A percentile compares a stretch with the other conserved stretches of the same genome.
phyloP scores from a whole-genome alignment of 35 echinoderm and acorn worm genomes.

The Ophioderma brevispina region DNA sequence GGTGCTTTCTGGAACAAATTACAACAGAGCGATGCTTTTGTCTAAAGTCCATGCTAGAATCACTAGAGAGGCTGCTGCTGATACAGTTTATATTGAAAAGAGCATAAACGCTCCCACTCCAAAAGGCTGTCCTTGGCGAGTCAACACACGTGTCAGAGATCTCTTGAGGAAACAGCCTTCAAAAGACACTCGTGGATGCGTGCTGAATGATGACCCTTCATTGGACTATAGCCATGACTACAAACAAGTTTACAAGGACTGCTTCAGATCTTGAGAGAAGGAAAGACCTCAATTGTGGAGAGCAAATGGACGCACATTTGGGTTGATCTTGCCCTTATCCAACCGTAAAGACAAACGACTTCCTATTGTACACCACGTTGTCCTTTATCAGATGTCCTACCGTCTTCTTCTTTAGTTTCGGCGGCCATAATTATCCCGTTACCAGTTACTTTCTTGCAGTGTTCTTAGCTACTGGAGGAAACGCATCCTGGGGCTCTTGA shows the following conservation, averaged over 20 bases:
- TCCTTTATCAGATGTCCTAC: conserved; percentile 33
- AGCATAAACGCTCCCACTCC: no score
- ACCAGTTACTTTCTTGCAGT: conserved; percentile 28
- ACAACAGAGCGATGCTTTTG: conserved; percentile 52
- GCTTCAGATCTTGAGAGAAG: conserved; percentile 10
- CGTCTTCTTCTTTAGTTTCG: conserved; percentile 72
- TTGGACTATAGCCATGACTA: background rate
- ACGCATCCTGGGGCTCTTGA: conserved; percentile 56
- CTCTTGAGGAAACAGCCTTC: no score
- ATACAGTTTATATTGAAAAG: background rate
- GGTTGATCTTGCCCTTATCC: conserved; percentile 29
- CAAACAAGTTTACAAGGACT: conserved; percentile 16
- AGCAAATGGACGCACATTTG: conserved; percentile 62
- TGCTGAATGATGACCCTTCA: background rate
- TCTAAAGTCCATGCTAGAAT: conserved; percentile 42
- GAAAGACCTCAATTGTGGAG: conserved; percentile 68
- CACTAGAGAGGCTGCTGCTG: conserved; percentile 53
- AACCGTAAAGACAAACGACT: conserved; percentile 65
- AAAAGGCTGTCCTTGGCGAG: no score
- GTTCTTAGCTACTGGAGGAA: conserved; percentile 45
- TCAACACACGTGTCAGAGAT: no score
- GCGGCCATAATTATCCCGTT: conserved; percentile 49
- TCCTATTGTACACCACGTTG: conserved; percentile 11
- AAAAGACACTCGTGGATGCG: background rate
- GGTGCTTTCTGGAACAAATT: conserved; percentile 39